These are phyloP conservation scores for Plusia festucae DNA, from an alignment of 2,888 invertebrate species.

Conservation along the genomic window DNA sequence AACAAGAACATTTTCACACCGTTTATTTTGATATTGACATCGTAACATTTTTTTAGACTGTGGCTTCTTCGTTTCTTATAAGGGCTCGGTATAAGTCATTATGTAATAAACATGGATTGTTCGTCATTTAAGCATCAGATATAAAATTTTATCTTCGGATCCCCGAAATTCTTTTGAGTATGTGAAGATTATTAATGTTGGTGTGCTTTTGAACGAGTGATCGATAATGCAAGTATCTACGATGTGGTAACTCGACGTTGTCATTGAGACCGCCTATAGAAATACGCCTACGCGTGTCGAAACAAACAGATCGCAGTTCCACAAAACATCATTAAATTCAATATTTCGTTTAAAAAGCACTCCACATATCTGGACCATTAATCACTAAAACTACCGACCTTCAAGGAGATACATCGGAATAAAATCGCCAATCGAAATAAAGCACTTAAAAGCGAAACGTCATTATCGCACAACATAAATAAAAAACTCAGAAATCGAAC, in stretches of 20 bases:
- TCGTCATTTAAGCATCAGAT: slow-evolving; percentile 37
- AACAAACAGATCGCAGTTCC: slow-evolving; percentile 80
- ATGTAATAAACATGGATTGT: slow-evolving; percentile 54
- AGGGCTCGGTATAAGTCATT: slow-evolving; percentile 43
- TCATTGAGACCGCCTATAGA: slow-evolving; percentile 75
- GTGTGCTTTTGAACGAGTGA: slow-evolving; percentile 61
- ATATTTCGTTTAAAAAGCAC: slow-evolving; percentile 89
- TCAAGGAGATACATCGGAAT: slow-evolving; percentile 88
- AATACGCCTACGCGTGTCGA: slow-evolving; percentile 73
- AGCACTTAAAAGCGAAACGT: slow-evolving; percentile 89
- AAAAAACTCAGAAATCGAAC: slow-evolving; percentile 87
- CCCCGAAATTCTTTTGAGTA: slow-evolving; percentile 36
- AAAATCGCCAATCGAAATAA: slow-evolving; percentile 89
- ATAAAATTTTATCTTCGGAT: slow-evolving; percentile 67
- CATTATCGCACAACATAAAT: slow-evolving; percentile 89
- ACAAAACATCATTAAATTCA: slow-evolving; percentile 88
- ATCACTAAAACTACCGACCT: slow-evolving; percentile 89
- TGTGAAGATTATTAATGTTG: slow-evolving; percentile 56
- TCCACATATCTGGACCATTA: slow-evolving; percentile 88
- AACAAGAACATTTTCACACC: slow-evolving; percentile 37
- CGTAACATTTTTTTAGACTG: slow-evolving; percentile 23
- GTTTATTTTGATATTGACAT: slow-evolving; percentile 35
- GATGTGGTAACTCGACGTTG: slow-evolving; percentile 72
- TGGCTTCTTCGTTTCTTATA: slow-evolving; percentile 42
- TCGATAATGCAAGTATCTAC: slow-evolving; percentile 73